phyloP scores from a whole-genome alignment of 2,113 vertebrate species.

The Otus sunia region DNA sequence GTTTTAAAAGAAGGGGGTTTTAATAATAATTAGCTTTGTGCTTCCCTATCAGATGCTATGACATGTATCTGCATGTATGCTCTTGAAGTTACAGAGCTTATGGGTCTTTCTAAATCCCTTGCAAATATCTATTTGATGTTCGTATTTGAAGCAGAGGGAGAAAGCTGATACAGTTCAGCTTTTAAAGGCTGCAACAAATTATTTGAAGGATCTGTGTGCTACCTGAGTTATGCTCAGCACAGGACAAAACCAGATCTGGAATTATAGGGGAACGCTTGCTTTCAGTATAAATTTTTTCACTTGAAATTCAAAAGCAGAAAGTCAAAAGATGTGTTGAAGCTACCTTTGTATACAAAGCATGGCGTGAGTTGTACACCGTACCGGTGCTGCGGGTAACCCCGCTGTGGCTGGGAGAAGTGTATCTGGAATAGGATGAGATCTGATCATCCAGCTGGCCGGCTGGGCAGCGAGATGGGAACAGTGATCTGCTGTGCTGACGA shows the following conservation, averaged over 20 bases:
- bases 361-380: neutral
- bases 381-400: neutral
- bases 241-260: neutral
- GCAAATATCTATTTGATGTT: neutral
- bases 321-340: neutral
- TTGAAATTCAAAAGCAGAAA: neutral
- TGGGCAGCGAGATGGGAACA: neutral
- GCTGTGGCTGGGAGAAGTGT: neutral
- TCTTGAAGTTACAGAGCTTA: neutral
- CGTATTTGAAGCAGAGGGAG: neutral
- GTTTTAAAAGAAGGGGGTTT: neutral
- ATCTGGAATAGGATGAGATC: neutral
- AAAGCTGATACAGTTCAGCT: neutral
- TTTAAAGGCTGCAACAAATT: neutral
- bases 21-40: neutral
- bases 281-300: neutral
- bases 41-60: neutral
- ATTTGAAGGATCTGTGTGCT: neutral
- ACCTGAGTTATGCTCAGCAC: neutral
- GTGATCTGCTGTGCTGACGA: neutral
- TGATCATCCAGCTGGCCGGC: neutral
- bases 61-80: fast-evolving
- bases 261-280: neutral
- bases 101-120: neutral
- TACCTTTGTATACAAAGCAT: neutral